phyloP scores from a whole-genome alignment of 2,888 invertebrate species.

The Antheraea yamamai region DNA sequence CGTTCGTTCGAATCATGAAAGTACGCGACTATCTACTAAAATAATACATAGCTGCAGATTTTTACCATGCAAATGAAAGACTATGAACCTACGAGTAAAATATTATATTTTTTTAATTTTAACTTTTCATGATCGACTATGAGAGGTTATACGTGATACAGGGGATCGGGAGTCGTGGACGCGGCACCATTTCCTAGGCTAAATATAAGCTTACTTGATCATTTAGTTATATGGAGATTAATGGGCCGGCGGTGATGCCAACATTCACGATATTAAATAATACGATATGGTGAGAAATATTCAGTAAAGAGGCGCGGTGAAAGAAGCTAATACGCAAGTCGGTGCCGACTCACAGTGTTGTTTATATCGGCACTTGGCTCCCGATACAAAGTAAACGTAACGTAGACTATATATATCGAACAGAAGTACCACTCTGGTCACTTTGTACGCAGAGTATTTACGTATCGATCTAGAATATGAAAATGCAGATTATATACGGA shows the following conservation, averaged over 20 bases:
- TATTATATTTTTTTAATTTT: conserved; percentile 38
- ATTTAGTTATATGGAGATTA: conserved; percentile 82
- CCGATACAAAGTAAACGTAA: conserved; percentile 14
- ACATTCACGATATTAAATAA: conserved; percentile 71
- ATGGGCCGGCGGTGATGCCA: conserved; percentile 72
- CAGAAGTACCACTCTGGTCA: conserved; percentile 19
- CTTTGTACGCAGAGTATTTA: conserved; percentile 16
- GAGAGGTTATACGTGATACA: conserved; percentile 49
- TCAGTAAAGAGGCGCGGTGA: conserved; percentile 43
- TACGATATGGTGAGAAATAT: conserved; percentile 60
- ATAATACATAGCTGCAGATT: neutral
- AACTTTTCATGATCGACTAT: conserved; percentile 29
- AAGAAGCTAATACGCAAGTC: conserved; percentile 21
- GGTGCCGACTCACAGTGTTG: conserved; percentile 27
- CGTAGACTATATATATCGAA: conserved; percentile 16
- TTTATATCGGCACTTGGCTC: conserved; percentile 35
- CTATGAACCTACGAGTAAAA: no score
- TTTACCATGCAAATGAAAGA: neutral
- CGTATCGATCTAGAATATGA: conserved; percentile 16
- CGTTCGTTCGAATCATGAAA: neutral
- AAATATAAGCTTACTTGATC: conserved; percentile 81
- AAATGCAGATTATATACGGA: conserved; percentile 16
- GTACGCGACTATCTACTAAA: neutral
- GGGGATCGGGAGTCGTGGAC: conserved; percentile 52
- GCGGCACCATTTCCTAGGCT: conserved; percentile 76